These are phyloP conservation scores for Antennarius striatus DNA, from an alignment of 2,113 vertebrate species.

Conservation along the genomic window DNA sequence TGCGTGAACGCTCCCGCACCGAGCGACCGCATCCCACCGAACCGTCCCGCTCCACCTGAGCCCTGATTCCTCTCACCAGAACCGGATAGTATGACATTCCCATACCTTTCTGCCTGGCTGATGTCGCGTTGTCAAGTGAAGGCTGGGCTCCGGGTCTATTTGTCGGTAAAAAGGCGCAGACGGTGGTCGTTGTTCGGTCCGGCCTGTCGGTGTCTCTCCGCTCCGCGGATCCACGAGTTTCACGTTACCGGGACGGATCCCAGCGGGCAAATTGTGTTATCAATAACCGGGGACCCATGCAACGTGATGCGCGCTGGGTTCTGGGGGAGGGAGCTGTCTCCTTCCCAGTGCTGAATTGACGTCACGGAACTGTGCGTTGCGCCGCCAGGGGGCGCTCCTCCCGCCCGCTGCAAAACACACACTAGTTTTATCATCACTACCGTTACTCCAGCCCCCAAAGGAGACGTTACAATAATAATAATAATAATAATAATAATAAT, in stretches of 20 bases:
- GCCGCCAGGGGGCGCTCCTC: constrained; percentile 69
- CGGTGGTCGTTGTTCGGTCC: constrained; percentile 43
- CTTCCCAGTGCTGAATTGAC: constrained; percentile 82
- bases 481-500: too few species aligned
- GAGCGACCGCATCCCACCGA: constrained; percentile 31
- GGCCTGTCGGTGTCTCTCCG: constrained; percentile 34
- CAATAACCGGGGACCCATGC: constrained; percentile 76
- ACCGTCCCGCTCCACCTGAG: constrained; percentile 28
- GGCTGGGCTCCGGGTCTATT: constrained; percentile 70
- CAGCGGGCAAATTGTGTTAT: constrained; percentile 76
- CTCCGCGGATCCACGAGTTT: constrained; percentile 57
- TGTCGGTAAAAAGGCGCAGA: constrained; percentile 46
- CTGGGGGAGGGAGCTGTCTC: constrained; percentile 76
- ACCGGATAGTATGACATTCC: constrained; percentile 68
- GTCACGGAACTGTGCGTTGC: constrained; percentile 68
- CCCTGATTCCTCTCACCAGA: constrained; percentile 33
- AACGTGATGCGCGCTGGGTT: constrained; percentile 75
- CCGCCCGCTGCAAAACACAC: too few species aligned
- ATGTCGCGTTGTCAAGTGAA: constrained; percentile 79
- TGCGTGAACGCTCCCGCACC: constrained; percentile 47
- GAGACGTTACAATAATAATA: too few species aligned
- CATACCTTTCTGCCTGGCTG: constrained; percentile 75
- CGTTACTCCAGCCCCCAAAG: too few species aligned
- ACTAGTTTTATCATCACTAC: too few species aligned
- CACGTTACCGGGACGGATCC: constrained; percentile 68